A percentile compares a stretch with the other conserved stretches of the same genome.
Evolutionary conservation across 1,140 invertebrate species (phyloP).

Genomic region (Nephotettix cincticeps): DNA sequence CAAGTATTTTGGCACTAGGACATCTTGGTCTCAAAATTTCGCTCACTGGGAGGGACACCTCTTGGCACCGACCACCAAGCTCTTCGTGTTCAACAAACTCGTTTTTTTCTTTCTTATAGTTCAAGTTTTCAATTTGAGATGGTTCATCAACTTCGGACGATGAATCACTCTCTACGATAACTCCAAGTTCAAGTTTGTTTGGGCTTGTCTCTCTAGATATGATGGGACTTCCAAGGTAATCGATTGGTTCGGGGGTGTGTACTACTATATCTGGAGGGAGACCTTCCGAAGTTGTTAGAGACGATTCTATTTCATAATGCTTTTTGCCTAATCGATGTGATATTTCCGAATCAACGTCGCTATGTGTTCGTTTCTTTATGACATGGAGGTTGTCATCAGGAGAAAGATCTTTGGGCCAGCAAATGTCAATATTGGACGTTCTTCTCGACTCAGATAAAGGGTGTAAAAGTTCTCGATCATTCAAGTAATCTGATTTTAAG

Average conservation of each 20-base stretch:
- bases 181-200: background rate
- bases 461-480: background rate
- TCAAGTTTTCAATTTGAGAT: conserved; percentile 9
- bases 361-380: background rate
- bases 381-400: conserved; percentile 1
- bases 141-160: conserved; percentile 9
- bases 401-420: conserved; percentile 5
- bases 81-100: background rate
- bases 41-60: background rate
- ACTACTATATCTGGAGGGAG: background rate
- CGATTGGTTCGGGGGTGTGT: background rate
- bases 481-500: background rate
- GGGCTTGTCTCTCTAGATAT: background rate
- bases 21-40: background rate
- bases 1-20: background rate
- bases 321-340: background rate
- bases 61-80: no score
- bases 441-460: background rate
- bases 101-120: background rate
- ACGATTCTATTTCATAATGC: no score
- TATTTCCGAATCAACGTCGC: background rate
- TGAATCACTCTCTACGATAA: conserved; percentile 2
- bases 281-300: background rate
- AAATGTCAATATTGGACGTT: background rate
- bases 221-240: background rate